phyloP scores from a whole-genome alignment of 2,888 invertebrate species.

The Dexiosoma caninum region DNA sequence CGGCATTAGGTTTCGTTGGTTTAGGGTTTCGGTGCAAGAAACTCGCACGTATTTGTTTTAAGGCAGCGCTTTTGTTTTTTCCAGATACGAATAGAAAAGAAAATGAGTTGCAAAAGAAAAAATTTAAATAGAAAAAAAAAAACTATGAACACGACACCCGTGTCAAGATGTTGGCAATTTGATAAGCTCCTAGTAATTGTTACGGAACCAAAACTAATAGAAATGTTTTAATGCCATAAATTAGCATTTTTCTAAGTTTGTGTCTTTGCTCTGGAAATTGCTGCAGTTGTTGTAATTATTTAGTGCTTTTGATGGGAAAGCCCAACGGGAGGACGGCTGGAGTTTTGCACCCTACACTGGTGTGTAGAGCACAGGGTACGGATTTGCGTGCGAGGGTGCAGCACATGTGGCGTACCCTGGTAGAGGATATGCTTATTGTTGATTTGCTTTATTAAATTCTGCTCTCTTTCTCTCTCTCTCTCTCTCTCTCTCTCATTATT shows the following conservation, averaged over 20 bases:
- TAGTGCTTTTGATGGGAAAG: background rate
- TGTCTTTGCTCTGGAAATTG: slow-evolving; percentile 4
- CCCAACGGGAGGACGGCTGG: background rate
- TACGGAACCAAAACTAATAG: slow-evolving; percentile 69
- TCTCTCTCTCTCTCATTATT: too few species aligned
- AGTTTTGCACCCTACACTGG: background rate
- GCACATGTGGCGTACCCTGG: too few species aligned
- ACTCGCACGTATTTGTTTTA: background rate
- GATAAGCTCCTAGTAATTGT: slow-evolving; percentile 71
- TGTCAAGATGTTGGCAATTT: slow-evolving; percentile 70
- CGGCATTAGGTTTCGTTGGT: slow-evolving; percentile 36
- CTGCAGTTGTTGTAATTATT: slow-evolving; percentile 26
- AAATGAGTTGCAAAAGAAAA: slow-evolving; percentile 45
- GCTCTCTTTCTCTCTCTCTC: too few species aligned
- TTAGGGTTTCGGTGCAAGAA: slow-evolving; percentile 1
- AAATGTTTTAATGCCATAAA: slow-evolving; percentile 72
- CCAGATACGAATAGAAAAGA: slow-evolving; percentile 32
- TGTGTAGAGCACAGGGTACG: background rate
- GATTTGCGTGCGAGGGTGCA: too few species aligned
- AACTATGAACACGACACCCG: slow-evolving; percentile 62
- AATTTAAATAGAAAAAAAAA: slow-evolving; percentile 29
- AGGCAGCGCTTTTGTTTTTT: background rate
- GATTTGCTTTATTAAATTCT: too few species aligned
- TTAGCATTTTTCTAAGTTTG: slow-evolving; percentile 66
- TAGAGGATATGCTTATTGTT: too few species aligned